Conservation (phyloP, 2,888 invertebrate genomes). For the Pantelozetes paolii region DNA sequence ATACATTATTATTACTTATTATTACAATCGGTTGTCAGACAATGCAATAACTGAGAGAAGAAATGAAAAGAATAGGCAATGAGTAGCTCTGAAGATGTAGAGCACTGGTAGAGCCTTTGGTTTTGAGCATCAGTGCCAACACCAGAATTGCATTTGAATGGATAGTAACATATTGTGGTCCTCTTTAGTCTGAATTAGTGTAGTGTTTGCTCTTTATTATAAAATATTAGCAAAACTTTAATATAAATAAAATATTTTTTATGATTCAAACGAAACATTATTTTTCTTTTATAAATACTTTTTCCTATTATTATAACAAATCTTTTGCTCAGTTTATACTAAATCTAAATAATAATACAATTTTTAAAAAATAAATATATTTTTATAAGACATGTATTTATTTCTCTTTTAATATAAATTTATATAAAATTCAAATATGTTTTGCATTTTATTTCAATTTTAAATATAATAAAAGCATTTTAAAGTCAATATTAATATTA, state of each 20-base stretch:
- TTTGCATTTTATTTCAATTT: too few species aligned
- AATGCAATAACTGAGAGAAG: constrained; percentile 1
- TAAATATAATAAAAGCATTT: too few species aligned
- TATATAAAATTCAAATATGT: too few species aligned
- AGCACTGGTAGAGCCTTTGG: background rate
- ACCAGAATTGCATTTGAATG: background rate
- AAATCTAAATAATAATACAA: too few species aligned
- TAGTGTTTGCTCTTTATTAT: constrained; percentile 1
- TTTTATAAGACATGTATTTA: too few species aligned
- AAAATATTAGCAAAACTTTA: background rate
- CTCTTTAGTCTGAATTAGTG: background rate
- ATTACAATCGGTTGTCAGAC: constrained; percentile 23
- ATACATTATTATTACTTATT: constrained; percentile 1
- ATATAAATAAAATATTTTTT: background rate
- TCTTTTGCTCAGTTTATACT: too few species aligned
- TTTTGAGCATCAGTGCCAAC: background rate
- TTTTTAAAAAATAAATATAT: too few species aligned
- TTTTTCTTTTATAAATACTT: too few species aligned
- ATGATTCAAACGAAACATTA: too few species aligned
- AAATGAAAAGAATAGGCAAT: constrained; percentile 19
- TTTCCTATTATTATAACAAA: too few species aligned
- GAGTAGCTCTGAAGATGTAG: constrained; percentile 7
- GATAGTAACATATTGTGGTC: constrained; percentile 15
- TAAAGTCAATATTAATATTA: too few species aligned
- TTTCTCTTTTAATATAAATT: too few species aligned